phyloP scores from a whole-genome alignment of 2,113 vertebrate genomes.

The Crotalus viridis region DNA sequence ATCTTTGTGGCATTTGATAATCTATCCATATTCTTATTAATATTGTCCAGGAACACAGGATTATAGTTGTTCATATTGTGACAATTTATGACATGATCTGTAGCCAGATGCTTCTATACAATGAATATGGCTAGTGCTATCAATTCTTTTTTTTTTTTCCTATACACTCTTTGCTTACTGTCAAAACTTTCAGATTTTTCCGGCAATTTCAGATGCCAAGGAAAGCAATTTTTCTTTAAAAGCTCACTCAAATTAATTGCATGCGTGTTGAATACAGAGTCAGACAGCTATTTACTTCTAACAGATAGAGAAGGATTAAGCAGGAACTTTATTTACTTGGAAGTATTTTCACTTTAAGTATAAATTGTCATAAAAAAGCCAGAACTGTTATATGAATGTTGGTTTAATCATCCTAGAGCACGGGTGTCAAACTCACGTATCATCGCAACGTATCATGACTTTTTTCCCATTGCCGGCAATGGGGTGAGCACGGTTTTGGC shows the following conservation, averaged over 20 bases:
- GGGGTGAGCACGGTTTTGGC: too few species aligned
- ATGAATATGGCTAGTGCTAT: background rate
- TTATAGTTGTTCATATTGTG: background rate
- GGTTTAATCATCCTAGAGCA: background rate
- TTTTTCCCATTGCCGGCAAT: too few species aligned
- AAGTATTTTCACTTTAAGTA: conserved; percentile 13
- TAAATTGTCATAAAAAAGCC: background rate
- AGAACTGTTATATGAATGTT: conserved; percentile 2
- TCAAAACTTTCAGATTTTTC: conserved; percentile 48
- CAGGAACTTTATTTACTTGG: background rate
- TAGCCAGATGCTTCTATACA: conserved; percentile 50
- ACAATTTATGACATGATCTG: conserved; percentile 33
- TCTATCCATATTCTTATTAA: background rate
- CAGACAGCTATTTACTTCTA: conserved; percentile 36
- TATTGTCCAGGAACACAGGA: background rate
- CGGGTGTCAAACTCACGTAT: too few species aligned
- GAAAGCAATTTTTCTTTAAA: background rate
- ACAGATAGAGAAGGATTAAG: conserved; percentile 36
- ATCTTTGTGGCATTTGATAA: background rate
- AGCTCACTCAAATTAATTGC: conserved; percentile 50
- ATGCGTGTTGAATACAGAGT: conserved; percentile 40
- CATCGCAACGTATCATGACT: too few species aligned
- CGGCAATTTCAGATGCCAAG: background rate
- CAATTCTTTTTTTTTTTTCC: background rate
- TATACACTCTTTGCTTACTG: conserved; percentile 45